These are phyloP conservation scores for Caiman crocodilus DNA, from an alignment of 2,797 vertebrate genomes.

Conservation along the genomic window DNA sequence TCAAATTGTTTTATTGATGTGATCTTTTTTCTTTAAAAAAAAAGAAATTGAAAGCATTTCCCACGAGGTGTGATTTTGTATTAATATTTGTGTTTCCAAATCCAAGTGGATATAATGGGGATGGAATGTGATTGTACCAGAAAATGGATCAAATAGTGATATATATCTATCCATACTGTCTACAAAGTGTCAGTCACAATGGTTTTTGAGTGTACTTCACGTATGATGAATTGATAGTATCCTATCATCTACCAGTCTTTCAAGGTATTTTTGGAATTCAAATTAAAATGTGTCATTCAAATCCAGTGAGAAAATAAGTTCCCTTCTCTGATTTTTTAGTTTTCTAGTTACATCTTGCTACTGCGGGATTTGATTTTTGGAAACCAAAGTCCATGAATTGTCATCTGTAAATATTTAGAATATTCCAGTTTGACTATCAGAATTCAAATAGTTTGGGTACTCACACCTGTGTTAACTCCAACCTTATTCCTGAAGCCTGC, in stretches of 20 bases:
- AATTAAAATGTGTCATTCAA: background rate
- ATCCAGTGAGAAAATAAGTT: background rate
- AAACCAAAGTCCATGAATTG: background rate
- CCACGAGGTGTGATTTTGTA: background rate
- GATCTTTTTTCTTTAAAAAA: too few species aligned
- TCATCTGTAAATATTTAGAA: background rate
- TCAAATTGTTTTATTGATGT: background rate
- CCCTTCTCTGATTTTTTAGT: background rate
- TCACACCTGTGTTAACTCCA: background rate
- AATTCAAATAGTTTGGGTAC: background rate
- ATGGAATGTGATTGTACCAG: background rate
- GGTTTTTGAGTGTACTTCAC: background rate
- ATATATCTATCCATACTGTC: background rate
- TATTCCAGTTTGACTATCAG: background rate
- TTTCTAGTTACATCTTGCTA: background rate
- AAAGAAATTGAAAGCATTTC: background rate
- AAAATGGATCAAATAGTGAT: background rate
- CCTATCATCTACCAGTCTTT: background rate
- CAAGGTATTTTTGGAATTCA: background rate
- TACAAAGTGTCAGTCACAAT: background rate
- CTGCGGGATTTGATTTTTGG: background rate
- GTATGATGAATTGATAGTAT: background rate
- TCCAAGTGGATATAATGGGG: background rate
- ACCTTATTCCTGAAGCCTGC: accelerated
- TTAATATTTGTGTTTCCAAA: background rate